Evolutionary conservation across 1,140 invertebrate genomes (phyloP), one percentile per base, ranked within the genome.

Genomic region (Phthorimaea operculella): DNA sequence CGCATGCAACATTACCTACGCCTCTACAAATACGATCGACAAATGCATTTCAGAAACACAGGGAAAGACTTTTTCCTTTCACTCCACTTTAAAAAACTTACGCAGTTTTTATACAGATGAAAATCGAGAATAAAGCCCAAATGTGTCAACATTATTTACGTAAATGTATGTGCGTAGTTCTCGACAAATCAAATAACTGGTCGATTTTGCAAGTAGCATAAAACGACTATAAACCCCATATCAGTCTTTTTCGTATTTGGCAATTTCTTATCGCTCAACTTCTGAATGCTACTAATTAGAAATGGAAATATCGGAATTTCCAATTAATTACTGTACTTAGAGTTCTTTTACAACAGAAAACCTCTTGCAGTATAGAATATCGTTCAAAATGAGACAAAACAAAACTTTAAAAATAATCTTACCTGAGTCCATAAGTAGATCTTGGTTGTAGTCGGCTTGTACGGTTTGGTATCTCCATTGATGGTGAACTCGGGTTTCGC

Each of bases 341-440:
- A n/a, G n/a, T n/a, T n/a, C n/a, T n/a, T n/a, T n/a, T n/a, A n/a
- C n/a, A n/a, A n/a, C n/a, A n/a, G n/a, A n/a, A n/a, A n/a, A n/a
- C n/a, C n/a, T n/a, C n/a, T n/a, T n/a, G n/a, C n/a, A n/a, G n/a
- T n/a, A n/a, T n/a, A n/a, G n/a, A n/a, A n/a, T n/a, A n/a, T n/a
- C n/a, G n/a, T n/a, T n/a, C n/a, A n/a, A n/a, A n/a, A n/a, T n/a
- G n/a, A n/a, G n/a, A n/a, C n/a, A n/a, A n/a, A n/a, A n/a, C n/a
- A n/a, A n/a, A n/a, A 9, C 15, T 14, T 16, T 47, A 17, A 9
- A 47, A 15, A 16, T 14, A 47, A 47, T 69, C 64, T 64, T 63
- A 89, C 88, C 86, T 89, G 88, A 58, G 87, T 88, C 83, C 84
- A 86, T 52, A 89, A 79, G 69, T 79, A 88, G 33, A 89, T 77